These are phyloP conservation scores for Dexiosoma caninum DNA, from an alignment of 2,888 invertebrate species.

Conservation along the genomic window DNA sequence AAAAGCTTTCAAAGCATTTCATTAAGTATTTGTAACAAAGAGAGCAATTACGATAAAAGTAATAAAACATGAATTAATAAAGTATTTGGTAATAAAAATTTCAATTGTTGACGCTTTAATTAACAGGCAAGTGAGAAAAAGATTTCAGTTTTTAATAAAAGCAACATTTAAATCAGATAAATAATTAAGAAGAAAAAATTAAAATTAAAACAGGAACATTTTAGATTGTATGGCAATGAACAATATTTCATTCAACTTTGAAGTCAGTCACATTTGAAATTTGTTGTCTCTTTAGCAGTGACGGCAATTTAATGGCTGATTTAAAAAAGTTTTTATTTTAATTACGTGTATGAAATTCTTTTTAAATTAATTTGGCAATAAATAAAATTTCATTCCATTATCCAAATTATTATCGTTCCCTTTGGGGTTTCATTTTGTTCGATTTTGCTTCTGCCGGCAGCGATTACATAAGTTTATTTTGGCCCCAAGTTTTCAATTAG, in stretches of 20 bases:
- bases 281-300: not conserved
- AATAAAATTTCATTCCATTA: too few relatives aligned
- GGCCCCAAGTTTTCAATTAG: not conserved
- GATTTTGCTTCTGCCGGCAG: not conserved
- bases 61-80: not conserved
- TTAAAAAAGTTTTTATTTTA: not conserved
- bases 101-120: constrained; percentile 36
- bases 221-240: not conserved
- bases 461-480: not conserved
- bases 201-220: not conserved
- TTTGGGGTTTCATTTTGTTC: not conserved
- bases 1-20: not conserved
- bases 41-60: constrained; percentile 12
- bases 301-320: not conserved
- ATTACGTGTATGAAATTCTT: not conserved
- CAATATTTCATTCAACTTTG: too few relatives aligned
- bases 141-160: constrained; percentile 6
- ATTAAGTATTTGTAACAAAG: not conserved
- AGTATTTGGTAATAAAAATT: constrained; percentile 16
- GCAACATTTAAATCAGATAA: not conserved
- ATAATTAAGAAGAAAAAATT: not conserved
- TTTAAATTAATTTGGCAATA: not conserved
- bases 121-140: constrained; percentile 32
- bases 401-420: too few relatives aligned
- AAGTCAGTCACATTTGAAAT: constrained; percentile 6